Percentiles rank a stretch among this genome's conserved stretches.
Conservation (phyloP, 2,888 invertebrate species). For the Archaeoteleia sp. region DNA sequence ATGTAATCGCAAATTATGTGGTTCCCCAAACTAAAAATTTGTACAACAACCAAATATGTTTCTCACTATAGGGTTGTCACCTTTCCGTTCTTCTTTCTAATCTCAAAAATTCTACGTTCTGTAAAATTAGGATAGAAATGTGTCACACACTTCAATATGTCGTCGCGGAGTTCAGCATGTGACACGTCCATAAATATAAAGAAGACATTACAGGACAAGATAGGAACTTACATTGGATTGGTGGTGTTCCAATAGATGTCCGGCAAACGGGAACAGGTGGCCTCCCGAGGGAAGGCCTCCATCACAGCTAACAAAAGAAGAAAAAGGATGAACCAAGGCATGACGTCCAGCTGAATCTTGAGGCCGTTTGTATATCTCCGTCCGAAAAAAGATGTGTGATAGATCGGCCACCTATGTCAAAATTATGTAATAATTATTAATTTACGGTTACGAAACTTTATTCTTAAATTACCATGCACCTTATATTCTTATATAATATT, state of each 20-base stretch:
- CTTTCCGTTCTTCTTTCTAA: no score
- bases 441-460: no score
- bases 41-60: no score
- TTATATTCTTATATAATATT: no score
- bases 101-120: no score
- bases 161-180: no score
- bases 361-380: slow-evolving; percentile 70
- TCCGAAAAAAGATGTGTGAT: slow-evolving; percentile 58
- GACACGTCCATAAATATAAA: neutral
- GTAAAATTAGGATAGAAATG: no score
- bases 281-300: slow-evolving; percentile 77
- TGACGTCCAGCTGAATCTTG: slow-evolving; percentile 74
- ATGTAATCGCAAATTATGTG: no score
- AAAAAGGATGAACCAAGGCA: slow-evolving; percentile 77
- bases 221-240: slow-evolving; percentile 77
- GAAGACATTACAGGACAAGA: slow-evolving; percentile 34
- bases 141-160: no score
- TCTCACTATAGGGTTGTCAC: no score
- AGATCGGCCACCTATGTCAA: slow-evolving; percentile 62
- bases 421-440: slow-evolving; percentile 10
- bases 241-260: slow-evolving; percentile 78
- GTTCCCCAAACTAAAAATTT: no score
- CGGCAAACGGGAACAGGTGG: slow-evolving; percentile 76
- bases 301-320: slow-evolving; percentile 76
- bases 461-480: no score